Percentiles rank a stretch among this genome's conserved stretches.
Conservation (phyloP, 2,888 invertebrate species). For the Aleiodes testaceus region DNA sequence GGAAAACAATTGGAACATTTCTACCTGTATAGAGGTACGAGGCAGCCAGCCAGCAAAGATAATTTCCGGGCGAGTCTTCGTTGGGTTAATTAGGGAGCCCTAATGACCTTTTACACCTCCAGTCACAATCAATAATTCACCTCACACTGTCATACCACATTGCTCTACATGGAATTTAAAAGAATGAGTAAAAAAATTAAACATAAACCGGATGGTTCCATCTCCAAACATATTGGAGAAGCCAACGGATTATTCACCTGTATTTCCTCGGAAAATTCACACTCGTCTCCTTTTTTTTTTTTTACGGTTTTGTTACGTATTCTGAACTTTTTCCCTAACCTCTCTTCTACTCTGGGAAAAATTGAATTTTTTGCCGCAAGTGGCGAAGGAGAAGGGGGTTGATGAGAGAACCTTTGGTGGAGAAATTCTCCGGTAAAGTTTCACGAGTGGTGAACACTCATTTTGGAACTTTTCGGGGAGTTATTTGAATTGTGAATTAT, state of each 20-base stretch:
- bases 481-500: neutral
- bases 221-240: too few species aligned
- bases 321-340: too few species aligned
- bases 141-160: neutral
- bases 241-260: constrained; percentile 63
- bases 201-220: too few species aligned
- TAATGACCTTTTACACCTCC: constrained; percentile 54
- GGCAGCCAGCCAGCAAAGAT: constrained; percentile 49
- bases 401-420: too few species aligned
- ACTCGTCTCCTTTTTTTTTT: constrained; percentile 15
- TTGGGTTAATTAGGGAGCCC: constrained; percentile 58
- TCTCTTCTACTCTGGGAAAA: neutral
- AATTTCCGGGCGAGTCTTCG: constrained; percentile 55
- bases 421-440: too few species aligned
- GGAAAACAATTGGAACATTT: constrained; percentile 65
- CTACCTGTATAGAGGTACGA: constrained; percentile 54
- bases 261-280: constrained; percentile 56
- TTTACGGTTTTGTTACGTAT: neutral
- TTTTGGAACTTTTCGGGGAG: neutral
- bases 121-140: constrained; percentile 39
- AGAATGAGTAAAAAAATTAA: constrained; percentile 32
- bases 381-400: too few species aligned
- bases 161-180: constrained; percentile 40
- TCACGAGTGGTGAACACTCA: too few species aligned
- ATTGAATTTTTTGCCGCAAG: neutral